Evolutionary conservation across 2,113 vertebrate species (phyloP).

Genomic region (Chinchilla lanigera): DNA sequence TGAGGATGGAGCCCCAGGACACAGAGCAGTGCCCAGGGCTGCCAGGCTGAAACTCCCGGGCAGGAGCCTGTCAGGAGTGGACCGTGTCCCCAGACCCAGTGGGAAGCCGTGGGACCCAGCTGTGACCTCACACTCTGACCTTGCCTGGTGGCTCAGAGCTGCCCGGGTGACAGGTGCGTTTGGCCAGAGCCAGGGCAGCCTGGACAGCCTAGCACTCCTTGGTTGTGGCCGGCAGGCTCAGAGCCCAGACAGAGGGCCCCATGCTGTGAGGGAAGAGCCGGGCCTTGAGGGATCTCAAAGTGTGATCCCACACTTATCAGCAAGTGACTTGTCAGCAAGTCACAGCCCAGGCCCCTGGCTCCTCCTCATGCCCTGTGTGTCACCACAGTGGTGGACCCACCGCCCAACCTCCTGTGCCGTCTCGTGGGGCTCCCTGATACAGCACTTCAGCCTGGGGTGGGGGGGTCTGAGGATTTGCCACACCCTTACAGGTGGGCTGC

Average conservation of each 20-base stretch:
- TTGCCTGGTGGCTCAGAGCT: background rate
- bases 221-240: too few species aligned
- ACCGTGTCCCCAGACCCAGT: background rate
- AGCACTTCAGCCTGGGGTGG: background rate
- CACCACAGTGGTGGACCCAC: background rate
- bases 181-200: too few species aligned
- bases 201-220: background rate
- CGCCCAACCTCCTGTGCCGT: background rate
- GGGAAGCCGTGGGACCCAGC: background rate
- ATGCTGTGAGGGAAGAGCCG: background rate
- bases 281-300: background rate
- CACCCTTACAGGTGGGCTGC: background rate
- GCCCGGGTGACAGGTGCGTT: too few species aligned
- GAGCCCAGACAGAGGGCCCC: background rate
- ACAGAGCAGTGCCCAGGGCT: background rate
- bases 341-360: background rate
- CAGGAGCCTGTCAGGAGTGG: background rate
- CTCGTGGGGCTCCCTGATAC: background rate
- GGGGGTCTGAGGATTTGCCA: background rate
- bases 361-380: background rate
- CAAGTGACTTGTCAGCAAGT: background rate
- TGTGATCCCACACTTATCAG: background rate
- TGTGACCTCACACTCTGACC: background rate
- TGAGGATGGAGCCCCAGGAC: background rate
- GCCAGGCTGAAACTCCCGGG: too few species aligned